Evolutionary conservation across 2,113 vertebrate species (phyloP).

Genomic region (Actinemys pallida): DNA sequence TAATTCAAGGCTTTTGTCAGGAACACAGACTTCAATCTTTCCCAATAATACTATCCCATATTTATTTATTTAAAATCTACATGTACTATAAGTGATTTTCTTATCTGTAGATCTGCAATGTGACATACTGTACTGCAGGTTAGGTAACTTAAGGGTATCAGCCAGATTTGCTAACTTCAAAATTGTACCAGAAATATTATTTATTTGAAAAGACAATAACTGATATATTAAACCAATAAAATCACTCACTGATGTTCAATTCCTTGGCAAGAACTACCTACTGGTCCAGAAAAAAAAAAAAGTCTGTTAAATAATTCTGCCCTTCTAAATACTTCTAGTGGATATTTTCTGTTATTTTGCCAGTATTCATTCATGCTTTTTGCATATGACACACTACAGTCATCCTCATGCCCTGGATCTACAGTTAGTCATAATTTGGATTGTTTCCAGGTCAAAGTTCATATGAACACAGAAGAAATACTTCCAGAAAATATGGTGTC

Average conservation of each 20-base stretch:
- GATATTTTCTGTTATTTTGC: constrained; percentile 38
- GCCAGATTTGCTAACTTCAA: background rate
- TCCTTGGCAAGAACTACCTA: constrained; percentile 44
- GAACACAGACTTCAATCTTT: background rate
- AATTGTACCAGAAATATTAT: background rate
- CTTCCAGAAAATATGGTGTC: background rate
- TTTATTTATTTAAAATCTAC: background rate
- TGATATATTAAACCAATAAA: background rate
- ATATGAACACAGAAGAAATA: background rate
- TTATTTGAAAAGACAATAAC: constrained; percentile 41
- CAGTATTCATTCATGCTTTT: constrained; percentile 60
- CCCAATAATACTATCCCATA: background rate
- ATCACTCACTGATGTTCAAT: constrained; percentile 17
- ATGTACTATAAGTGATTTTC: background rate
- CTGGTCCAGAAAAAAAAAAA: constrained; percentile 25
- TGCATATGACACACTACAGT: background rate
- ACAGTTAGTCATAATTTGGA: background rate
- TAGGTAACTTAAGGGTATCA: constrained; percentile 4
- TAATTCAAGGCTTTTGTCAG: background rate
- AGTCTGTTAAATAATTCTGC: constrained; percentile 46
- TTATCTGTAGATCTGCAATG: background rate
- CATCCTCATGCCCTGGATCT: background rate
- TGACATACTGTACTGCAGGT: background rate
- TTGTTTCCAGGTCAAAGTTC: background rate
- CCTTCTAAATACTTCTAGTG: constrained; percentile 22